Evolutionary conservation across 1,140 invertebrate genomes (phyloP).

Genomic region (Neodiprion pinetum): DNA sequence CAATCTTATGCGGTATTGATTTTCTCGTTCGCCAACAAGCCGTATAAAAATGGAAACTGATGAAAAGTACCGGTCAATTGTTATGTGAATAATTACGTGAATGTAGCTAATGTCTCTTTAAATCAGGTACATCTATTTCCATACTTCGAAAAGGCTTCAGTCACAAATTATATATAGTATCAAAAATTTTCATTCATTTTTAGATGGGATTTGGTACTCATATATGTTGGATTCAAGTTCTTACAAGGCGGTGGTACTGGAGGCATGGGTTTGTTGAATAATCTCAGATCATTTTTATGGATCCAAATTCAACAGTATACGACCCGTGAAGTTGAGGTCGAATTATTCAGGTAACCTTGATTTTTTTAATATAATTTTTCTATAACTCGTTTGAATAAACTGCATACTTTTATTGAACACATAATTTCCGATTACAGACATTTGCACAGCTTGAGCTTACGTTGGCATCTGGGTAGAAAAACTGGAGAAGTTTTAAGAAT

Average conservation of each 20-base stretch:
- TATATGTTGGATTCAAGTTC: conserved; percentile 89
- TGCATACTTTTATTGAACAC: conserved; percentile 10
- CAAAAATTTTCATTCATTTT: conserved; percentile 17
- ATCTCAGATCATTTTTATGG: conserved; percentile 91
- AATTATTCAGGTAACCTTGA: conserved; percentile 51
- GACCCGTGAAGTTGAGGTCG: conserved; percentile 86
- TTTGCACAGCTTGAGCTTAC: conserved; percentile 83
- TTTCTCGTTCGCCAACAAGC: too few relatives aligned
- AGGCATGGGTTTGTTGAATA: conserved; percentile 92
- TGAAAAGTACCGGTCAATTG: too few relatives aligned
- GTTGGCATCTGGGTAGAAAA: conserved; percentile 92
- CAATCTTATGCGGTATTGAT: neutral
- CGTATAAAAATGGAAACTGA: too few relatives aligned
- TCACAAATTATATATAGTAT: neutral
- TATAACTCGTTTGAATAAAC: neutral
- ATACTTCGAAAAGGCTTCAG: neutral
- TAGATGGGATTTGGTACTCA: conserved; percentile 88
- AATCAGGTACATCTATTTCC: conserved; percentile 7
- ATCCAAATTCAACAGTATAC: conserved; percentile 96
- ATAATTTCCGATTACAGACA: conserved; percentile 67
- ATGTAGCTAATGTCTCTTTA: too few relatives aligned
- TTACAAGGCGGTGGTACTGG: conserved; percentile 92
- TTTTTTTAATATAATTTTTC: conserved; percentile 15
- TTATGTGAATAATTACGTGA: too few relatives aligned
- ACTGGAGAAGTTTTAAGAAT: conserved; percentile 94